A percentile compares a stretch with the other conserved stretches of the same genome.
Conservation (phyloP, 1,140 invertebrate genomes). For the Conus ventricosus region DNA sequence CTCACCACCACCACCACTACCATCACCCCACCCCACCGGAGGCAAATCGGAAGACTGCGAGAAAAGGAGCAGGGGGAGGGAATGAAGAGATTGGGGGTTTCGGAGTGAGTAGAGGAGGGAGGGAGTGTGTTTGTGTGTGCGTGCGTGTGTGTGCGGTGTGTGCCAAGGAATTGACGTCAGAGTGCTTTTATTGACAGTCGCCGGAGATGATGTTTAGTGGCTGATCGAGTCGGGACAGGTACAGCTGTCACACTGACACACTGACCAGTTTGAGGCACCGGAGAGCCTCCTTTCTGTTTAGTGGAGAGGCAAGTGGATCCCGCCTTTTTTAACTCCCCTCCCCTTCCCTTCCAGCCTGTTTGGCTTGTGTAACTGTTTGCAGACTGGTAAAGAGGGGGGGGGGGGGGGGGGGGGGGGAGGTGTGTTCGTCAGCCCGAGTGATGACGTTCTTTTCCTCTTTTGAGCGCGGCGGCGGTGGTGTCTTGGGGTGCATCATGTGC, state of each 20-base stretch:
- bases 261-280: background rate
- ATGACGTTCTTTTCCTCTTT: background rate
- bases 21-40: background rate
- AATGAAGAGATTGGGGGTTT: background rate
- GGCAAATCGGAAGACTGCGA: background rate
- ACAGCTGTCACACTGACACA: background rate
- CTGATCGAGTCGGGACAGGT: background rate
- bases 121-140: background rate
- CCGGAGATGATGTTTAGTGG: background rate
- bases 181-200: background rate
- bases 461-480: background rate
- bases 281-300: background rate
- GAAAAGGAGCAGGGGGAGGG: background rate
- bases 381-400: background rate
- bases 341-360: background rate
- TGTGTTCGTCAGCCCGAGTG: background rate
- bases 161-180: background rate
- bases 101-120: background rate
- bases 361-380: background rate
- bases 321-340: background rate
- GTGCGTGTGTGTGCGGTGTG: background rate
- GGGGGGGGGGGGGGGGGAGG: background rate
- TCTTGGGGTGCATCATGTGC: no score
- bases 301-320: background rate
- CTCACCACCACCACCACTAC: background rate